Conservation (phyloP, 2,113 vertebrate genomes). For the Heliornis fulica region DNA sequence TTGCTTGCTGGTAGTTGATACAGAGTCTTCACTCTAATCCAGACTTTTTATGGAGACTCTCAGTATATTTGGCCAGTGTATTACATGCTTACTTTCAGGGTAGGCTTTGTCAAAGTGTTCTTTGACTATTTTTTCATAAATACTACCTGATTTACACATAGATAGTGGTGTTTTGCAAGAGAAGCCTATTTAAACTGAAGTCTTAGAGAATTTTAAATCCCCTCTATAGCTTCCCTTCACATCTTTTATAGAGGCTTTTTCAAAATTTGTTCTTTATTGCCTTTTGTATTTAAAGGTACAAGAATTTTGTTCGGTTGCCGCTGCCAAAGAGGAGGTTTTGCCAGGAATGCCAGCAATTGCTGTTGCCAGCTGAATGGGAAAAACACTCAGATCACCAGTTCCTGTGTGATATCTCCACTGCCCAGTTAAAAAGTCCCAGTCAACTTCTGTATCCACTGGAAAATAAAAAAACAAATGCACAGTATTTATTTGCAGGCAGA, state of each 20-base stretch:
- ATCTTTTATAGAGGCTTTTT: background rate
- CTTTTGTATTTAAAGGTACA: constrained; percentile 75
- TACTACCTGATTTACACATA: background rate
- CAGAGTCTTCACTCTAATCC: background rate
- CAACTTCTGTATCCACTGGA: constrained; percentile 83
- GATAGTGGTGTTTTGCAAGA: background rate
- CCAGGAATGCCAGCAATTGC: constrained; percentile 83
- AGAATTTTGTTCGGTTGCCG: constrained; percentile 76
- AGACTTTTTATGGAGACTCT: background rate
- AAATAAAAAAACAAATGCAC: constrained; percentile 94
- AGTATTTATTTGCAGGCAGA: constrained; percentile 91
- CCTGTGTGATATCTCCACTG: constrained; percentile 62
- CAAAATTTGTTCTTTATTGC: background rate
- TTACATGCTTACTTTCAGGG: background rate
- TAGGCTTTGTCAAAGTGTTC: background rate
- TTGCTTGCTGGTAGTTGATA: background rate
- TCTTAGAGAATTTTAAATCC: background rate
- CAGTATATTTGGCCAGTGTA: background rate
- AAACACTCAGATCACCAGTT: constrained; percentile 74
- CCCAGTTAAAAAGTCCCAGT: constrained; percentile 83
- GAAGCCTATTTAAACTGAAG: background rate
- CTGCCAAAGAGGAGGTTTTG: constrained; percentile 85
- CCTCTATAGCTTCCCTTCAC: background rate
- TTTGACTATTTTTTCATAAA: background rate
- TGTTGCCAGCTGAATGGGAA: constrained; percentile 76